Conservation (phyloP, 1,140 invertebrate genomes). For the Nylanderia fulva region DNA sequence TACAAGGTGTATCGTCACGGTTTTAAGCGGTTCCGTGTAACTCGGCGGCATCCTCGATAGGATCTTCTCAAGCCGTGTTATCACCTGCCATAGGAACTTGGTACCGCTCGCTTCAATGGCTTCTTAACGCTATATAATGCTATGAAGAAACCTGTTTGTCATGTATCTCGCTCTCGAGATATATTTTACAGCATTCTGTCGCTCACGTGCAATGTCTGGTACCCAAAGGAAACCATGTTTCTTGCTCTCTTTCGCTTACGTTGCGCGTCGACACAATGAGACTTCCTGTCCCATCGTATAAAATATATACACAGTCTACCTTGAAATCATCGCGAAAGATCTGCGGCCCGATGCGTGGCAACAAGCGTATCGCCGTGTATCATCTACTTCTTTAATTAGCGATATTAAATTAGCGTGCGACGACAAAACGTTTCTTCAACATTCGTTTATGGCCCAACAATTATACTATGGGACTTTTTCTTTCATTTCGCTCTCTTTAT, state of each 20-base stretch:
- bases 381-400: conserved; percentile 32
- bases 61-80: conserved; percentile 69
- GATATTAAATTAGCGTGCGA: conserved; percentile 2
- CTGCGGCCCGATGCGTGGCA: conserved; percentile 30
- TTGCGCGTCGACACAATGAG: conserved; percentile 60
- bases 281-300: conserved; percentile 59
- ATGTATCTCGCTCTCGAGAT: conserved; percentile 73
- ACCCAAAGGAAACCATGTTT: conserved; percentile 69
- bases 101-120: conserved; percentile 69
- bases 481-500: background rate
- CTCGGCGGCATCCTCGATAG: conserved; percentile 55
- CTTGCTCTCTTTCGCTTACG: conserved; percentile 53
- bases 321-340: conserved; percentile 36
- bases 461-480: too few species aligned
- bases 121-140: conserved; percentile 66
- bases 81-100: conserved; percentile 72
- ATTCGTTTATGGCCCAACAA: background rate
- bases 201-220: conserved; percentile 64
- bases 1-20: conserved; percentile 26
- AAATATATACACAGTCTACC: conserved; percentile 22
- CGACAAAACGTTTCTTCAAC: background rate
- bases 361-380: conserved; percentile 33
- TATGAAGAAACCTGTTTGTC: conserved; percentile 72
- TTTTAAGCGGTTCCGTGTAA: conserved; percentile 62
- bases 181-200: conserved; percentile 71